Evolutionary conservation across 2,888 invertebrate genomes (phyloP), one percentile per base, ranked within the genome.

Genomic region (Rambutsinella grinnellia): DNA sequence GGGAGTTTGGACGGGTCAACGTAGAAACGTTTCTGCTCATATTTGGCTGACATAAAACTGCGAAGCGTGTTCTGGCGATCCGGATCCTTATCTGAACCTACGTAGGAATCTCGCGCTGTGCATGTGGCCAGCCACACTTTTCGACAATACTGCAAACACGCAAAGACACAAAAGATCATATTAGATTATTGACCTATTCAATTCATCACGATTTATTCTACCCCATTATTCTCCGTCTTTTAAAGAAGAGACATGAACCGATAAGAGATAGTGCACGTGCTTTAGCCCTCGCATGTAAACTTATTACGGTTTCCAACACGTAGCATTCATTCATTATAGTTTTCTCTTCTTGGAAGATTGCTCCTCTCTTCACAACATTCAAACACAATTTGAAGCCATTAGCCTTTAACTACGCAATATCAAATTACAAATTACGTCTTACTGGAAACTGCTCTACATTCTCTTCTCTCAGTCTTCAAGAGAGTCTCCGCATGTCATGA

Each of bases 91-190:
- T 83, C 83, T 10, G 81, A 66, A 8, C 77, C 80, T 1, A 81
- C 24, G 53, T 79, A 56, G 3, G 81, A 79, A 67, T 83, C 82
- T 47, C 82, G 75, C 10, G 81, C 28, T 13, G 81, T 78, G 62
- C 80, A 80, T 23, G 83, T 83, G 8, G 96, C 97, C 84, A 99
- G 89, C 96, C 97, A 99, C 84, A 96, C 93, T 87, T 93, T 92
- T 85, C 92, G 91, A 87, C 97, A 97, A 85, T 94, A 92, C 89
- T 90, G 86, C 27, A 85, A 85, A 68, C 62, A 56, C 78, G 23
- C 44, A 68, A 28, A 54, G 36, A 24, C 3, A 47, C 19, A 44
- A 27, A 36, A 17, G 19, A 56, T 26, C 24, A n/a, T n/a, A n/a
- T n/a, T n/a, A 23, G 21, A 19, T 60, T 44, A 60, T 56, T 27